A percentile compares a stretch with the other conserved stretches of the same genome.
Evolutionary conservation across 1,140 invertebrate genomes (phyloP).

Genomic region (Streblospio benedicti): DNA sequence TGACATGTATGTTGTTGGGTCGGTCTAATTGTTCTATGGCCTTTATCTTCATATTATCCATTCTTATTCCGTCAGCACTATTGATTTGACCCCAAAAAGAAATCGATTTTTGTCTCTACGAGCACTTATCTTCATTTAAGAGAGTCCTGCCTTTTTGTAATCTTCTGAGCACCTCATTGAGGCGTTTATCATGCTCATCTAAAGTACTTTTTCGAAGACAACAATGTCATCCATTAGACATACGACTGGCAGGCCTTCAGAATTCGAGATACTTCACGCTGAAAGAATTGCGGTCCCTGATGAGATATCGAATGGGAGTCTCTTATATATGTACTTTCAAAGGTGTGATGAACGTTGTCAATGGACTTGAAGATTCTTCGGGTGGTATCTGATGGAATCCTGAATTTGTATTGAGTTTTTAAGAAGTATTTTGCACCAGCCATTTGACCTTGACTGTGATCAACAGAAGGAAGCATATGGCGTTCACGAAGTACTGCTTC

Average conservation of each 20-base stretch:
- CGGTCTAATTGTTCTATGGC: slow-evolving; percentile 10
- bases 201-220: background rate
- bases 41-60: slow-evolving; percentile 39
- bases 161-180: slow-evolving; percentile 29
- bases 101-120: slow-evolving; percentile 30
- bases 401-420: background rate
- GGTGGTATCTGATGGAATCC: background rate
- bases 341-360: background rate
- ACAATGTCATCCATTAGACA: background rate
- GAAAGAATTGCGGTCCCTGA: background rate
- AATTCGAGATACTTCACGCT: background rate
- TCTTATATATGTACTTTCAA: background rate
- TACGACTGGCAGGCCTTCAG: background rate
- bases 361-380: too few species aligned
- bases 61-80: slow-evolving; percentile 37
- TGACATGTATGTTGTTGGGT: slow-evolving; percentile 18
- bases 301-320: background rate
- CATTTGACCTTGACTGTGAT: background rate
- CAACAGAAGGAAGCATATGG: background rate
- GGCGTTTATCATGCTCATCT: slow-evolving; percentile 3
- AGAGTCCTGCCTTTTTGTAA: slow-evolving; percentile 35
- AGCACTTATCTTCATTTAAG: slow-evolving; percentile 37
- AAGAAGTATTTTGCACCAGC: background rate
- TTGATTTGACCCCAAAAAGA: slow-evolving; percentile 21
- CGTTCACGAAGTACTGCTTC: background rate